Conservation (phyloP, 2,797 vertebrate genomes). For the Platyrinchus mystaceus region DNA sequence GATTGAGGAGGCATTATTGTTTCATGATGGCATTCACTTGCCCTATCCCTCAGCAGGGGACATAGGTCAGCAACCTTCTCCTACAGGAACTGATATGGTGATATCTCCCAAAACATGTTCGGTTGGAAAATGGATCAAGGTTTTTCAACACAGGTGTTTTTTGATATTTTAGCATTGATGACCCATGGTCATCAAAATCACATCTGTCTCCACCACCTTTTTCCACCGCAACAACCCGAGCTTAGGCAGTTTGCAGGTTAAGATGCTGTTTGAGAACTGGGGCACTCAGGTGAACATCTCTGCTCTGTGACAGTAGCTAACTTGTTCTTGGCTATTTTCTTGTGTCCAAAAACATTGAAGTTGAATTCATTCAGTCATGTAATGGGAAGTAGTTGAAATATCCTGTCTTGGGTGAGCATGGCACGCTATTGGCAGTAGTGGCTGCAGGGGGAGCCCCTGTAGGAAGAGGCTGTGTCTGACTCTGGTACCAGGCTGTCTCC, state of each 20-base stretch:
- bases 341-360: not conserved
- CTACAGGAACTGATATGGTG: not conserved
- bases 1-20: not conserved
- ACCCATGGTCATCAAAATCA: not conserved
- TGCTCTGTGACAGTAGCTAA: not conserved
- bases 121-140: not conserved
- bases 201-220: not conserved
- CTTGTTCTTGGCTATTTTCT: not conserved
- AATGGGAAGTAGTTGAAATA: not conserved
- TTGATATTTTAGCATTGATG: not conserved
- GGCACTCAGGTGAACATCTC: not conserved
- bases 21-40: not conserved
- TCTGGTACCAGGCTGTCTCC: accelerated
- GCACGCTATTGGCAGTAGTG: not conserved
- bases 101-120: not conserved
- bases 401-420: not conserved
- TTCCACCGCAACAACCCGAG: not conserved
- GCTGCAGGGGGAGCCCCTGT: not conserved
- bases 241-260: not conserved
- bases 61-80: not conserved
- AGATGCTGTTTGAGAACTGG: not conserved
- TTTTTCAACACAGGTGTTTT: not conserved
- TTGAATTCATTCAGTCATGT: not conserved
- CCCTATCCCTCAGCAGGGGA: not conserved
- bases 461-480: not conserved